Conservation (phyloP, 30 jellyfish, hydroid and myxozoan genomes). For the Aurelia aurita complex sp. Pacific region DNA sequence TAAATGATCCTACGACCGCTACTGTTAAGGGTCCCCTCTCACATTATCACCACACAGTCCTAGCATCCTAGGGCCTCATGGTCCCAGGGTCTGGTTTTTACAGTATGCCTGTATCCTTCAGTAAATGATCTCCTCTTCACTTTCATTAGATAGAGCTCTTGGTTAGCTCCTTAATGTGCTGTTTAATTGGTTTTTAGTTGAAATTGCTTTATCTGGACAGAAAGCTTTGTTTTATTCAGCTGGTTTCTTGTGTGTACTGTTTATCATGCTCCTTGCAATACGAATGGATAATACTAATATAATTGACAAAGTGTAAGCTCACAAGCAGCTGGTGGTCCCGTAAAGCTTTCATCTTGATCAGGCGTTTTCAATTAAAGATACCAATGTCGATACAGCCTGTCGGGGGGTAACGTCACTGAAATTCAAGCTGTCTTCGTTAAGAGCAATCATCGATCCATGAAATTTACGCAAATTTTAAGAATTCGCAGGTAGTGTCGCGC, state of each 20-base stretch:
- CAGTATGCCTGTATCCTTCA: too few species aligned
- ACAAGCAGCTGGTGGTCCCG: constrained; percentile 23
- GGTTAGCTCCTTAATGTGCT: too few species aligned
- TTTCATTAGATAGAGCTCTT: too few species aligned
- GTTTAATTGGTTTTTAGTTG: too few species aligned
- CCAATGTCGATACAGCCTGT: constrained; percentile 10
- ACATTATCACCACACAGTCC: too few species aligned
- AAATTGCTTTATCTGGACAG: background rate
- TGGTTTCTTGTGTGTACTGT: constrained; percentile 15
- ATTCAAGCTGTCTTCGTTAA: background rate
- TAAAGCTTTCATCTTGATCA: constrained; percentile 2
- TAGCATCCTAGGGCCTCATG: too few species aligned
- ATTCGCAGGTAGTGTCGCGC: too few species aligned
- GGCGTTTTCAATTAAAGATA: background rate
- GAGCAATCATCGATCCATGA: background rate
- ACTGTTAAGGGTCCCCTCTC: too few species aligned
- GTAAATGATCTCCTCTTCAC: too few species aligned
- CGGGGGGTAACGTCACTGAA: background rate
- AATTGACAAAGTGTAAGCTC: background rate
- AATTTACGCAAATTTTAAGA: too few species aligned
- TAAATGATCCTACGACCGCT: too few species aligned
- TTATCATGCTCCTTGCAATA: background rate
- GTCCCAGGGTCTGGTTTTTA: too few species aligned
- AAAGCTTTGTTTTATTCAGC: constrained; percentile 23
- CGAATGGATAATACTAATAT: constrained; percentile 16